Base-by-base conservation (phyloP, 2,797 vertebrate genomes). In the Sebastes nivosus region DNA sequence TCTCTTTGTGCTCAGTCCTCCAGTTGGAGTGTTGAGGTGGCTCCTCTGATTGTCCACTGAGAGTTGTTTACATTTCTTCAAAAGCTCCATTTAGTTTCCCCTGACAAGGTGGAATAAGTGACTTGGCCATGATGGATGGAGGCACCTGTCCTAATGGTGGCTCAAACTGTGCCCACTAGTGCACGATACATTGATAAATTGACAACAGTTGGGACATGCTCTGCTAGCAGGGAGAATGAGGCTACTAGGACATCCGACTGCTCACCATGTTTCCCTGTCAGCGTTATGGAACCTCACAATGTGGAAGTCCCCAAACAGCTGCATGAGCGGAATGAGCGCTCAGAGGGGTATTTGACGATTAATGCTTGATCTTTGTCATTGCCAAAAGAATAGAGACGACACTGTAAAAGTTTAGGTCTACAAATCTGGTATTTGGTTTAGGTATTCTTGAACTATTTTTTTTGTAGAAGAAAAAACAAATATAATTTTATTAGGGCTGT, bases 171-270 rank as follows among this genome's bases (percentile, higher is more conserved):
- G 98, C 98, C 97, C 97, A 99, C 97, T 96, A 98, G 98, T 97
- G 98, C 98, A 99, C 96, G 96, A 95, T 98, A 99, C 98, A 96
- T 97, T 99, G 98, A 99, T 98, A 98, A 99, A 99, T 99, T 97
- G 98, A 98, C 97, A 98, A 97, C 98, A 98, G 97, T 98, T 98
- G 97, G 97, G 97, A 98, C 96, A 97, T 97, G 97, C 97, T 97
- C 97, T 91, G 97, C 96, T 96, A 96, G 97, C 96, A 97, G 96
- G 95, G 95, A 97, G 97, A 98, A 97, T 96, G 96, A 96, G 97
- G 97, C 97, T 96, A 96, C 80, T 93, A 98, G 98, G 97, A 97
- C 97, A 96, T 96, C 87, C 79, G 58, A 96, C 90, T 67, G 88
- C 84, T 91, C 88, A 13, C 82, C 87, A 46, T 50, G 81, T 85